Evolutionary conservation across 2,113 vertebrate genomes (phyloP).

Genomic region (Lepus timidus): DNA sequence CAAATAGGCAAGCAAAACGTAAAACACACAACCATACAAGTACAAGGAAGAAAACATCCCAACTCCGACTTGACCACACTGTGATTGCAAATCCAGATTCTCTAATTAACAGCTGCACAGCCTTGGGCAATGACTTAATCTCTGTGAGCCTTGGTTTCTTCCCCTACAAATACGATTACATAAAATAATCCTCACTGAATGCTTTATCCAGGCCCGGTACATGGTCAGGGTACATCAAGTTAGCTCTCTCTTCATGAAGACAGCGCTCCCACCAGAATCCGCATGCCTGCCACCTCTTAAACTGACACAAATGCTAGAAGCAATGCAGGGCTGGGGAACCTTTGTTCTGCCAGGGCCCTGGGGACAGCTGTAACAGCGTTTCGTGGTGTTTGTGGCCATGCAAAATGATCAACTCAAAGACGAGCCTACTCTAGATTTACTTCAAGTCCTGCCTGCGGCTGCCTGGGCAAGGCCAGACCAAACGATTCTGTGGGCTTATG

Average conservation of each 20-base stretch:
- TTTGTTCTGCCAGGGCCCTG: too few relatives aligned
- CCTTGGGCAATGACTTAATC: background rate
- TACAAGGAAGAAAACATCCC: slow-evolving; percentile 8
- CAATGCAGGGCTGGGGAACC: too few relatives aligned
- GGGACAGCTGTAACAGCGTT: too few relatives aligned
- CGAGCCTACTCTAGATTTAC: too few relatives aligned
- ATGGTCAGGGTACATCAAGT: background rate
- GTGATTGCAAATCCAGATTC: slow-evolving; percentile 13
- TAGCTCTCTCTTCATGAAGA: slow-evolving; percentile 1
- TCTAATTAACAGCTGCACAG: slow-evolving; percentile 21
- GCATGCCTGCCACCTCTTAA: background rate
- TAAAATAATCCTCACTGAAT: background rate
- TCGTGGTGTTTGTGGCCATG: too few relatives aligned
- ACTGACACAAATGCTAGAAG: background rate
- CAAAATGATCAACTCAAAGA: too few relatives aligned
- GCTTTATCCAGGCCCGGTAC: background rate
- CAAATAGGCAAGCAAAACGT: slow-evolving; percentile 25
- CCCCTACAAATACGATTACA: background rate
- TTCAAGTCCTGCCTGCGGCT: too few relatives aligned
- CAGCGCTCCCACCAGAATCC: too few relatives aligned
- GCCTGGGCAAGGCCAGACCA: too few relatives aligned
- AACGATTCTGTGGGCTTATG: too few relatives aligned
- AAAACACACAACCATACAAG: background rate
- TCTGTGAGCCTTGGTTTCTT: background rate
- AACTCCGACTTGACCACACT: slow-evolving; percentile 23